Evolutionary conservation across 2,888 invertebrate genomes (phyloP), one percentile per base, ranked within the genome.

Genomic region (Andrena praecox): DNA sequence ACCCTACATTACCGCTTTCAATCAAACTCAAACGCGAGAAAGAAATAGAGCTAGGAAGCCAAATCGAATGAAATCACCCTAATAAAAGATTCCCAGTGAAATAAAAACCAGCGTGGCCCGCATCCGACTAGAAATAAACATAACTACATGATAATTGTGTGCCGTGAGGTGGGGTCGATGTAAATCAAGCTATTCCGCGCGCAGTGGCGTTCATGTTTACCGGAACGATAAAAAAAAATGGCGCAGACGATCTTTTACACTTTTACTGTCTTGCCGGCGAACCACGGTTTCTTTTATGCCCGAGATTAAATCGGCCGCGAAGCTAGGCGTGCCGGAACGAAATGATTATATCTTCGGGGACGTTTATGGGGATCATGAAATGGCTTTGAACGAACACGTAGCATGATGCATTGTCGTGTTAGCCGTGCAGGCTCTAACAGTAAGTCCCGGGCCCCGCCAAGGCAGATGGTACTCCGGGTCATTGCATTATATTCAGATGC

Each of bases 341-440:
- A 77, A 77, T 63, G 72, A 62, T 73, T 77, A 77, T 68, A 73
- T 66, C 67, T 56, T 59, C 60, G 56, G 50, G 52, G 73, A 82
- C 82, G 78, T 78, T 82, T 75, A 78, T 70, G 77, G 75, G 78
- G 56, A 78, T 70, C 81, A 68, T 62, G 82, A 63, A 79, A 68
- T 56, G 74, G 56, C 64, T 59, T 69, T 63, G 56, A 79, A 63
- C 63, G 74, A 52, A 54, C 64, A 69, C 54, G 59, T 50, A 56
- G 63, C 54, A 69, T 64, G 74, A 79, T 69, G 69, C 69, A 79
- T 79, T 67, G 56, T 74, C 79, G 69, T 42, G 78, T 64, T 64
- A 50, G 10, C 52, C 27, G 52, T 42, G 66, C 24, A 42, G 33
- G 16, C 63, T 63, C 68, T 74, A 54, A 69, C 70, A 56, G 54